Evolutionary conservation across 1,140 invertebrate species (phyloP).

Genomic region (Pseudomyrmex dendroicus): DNA sequence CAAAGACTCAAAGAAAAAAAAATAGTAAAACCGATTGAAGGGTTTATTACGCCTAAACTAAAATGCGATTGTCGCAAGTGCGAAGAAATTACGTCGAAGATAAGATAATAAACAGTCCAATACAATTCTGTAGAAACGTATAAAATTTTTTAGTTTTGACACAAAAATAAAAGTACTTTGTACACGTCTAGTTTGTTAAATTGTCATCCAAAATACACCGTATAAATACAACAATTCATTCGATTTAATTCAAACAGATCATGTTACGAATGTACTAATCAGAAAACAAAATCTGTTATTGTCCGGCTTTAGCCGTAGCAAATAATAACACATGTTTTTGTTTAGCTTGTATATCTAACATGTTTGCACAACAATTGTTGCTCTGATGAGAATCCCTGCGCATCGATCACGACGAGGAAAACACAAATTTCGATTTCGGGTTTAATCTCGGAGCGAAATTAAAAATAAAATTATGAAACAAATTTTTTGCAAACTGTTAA

Average conservation of each 20-base stretch:
- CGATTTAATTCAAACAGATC: slow-evolving; percentile 13
- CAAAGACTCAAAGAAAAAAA: slow-evolving; percentile 36
- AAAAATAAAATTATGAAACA: no score
- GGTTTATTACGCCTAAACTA: slow-evolving; percentile 62
- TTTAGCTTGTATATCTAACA: no score
- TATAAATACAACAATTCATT: neutral
- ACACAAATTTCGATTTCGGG: no score
- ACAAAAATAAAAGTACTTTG: no score
- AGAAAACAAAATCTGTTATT: slow-evolving; percentile 16
- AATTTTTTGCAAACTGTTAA: no score
- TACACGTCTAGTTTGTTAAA: neutral
- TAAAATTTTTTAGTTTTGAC: no score
- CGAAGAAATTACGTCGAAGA: neutral
- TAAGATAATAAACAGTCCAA: neutral
- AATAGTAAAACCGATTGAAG: slow-evolving; percentile 59
- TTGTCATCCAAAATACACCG: neutral
- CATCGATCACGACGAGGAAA: no score
- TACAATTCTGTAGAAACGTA: no score
- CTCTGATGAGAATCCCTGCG: no score
- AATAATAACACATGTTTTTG: neutral
- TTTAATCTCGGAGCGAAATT: no score
- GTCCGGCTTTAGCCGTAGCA: neutral
- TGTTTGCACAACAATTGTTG: no score
- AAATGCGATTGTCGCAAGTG: slow-evolving; percentile 8
- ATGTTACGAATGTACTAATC: neutral